Percentiles rank a stretch among this genome's conserved stretches.
Evolutionary conservation across 2,888 invertebrate species (phyloP).

Genomic region (Spodoptera exigua): DNA sequence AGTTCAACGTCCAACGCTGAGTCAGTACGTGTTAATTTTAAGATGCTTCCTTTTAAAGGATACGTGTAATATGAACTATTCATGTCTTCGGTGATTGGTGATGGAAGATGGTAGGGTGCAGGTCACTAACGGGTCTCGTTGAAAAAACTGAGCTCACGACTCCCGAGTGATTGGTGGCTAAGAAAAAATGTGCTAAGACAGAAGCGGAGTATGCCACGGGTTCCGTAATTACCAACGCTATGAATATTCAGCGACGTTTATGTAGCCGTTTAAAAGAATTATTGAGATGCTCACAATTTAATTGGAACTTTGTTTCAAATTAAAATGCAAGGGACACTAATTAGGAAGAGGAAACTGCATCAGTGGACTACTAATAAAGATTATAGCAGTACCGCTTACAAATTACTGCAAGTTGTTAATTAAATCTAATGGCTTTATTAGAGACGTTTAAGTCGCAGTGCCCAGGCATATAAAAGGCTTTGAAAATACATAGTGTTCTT

Average conservation of each 20-base stretch:
- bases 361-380: slow-evolving; percentile 23
- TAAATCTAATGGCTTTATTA: slow-evolving; percentile 30
- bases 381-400: slow-evolving; percentile 7
- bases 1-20: slow-evolving; percentile 52
- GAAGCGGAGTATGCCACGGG: slow-evolving; percentile 42
- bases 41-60: slow-evolving; percentile 31
- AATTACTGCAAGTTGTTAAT: slow-evolving; percentile 4
- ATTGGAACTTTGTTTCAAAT: slow-evolving; percentile 34
- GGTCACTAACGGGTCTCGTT: slow-evolving; percentile 76
- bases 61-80: slow-evolving; percentile 57
- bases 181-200: slow-evolving; percentile 74
- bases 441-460: slow-evolving; percentile 5
- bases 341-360: slow-evolving; percentile 25
- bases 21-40: slow-evolving; percentile 30
- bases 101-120: slow-evolving; percentile 65
- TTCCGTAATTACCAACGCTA: slow-evolving; percentile 56
- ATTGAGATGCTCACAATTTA: slow-evolving; percentile 24
- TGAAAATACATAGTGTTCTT: too few relatives aligned
- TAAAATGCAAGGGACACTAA: slow-evolving; percentile 28
- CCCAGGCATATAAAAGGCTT: too few relatives aligned
- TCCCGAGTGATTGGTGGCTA: slow-evolving; percentile 77
- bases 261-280: slow-evolving; percentile 28
- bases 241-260: slow-evolving; percentile 31
- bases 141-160: slow-evolving; percentile 84
- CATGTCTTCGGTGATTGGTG: slow-evolving; percentile 50